Percentiles rank a stretch among this genome's conserved stretches.
phyloP scores from a whole-genome alignment of 2,113 vertebrate species.

The Zapus hudsonius region DNA sequence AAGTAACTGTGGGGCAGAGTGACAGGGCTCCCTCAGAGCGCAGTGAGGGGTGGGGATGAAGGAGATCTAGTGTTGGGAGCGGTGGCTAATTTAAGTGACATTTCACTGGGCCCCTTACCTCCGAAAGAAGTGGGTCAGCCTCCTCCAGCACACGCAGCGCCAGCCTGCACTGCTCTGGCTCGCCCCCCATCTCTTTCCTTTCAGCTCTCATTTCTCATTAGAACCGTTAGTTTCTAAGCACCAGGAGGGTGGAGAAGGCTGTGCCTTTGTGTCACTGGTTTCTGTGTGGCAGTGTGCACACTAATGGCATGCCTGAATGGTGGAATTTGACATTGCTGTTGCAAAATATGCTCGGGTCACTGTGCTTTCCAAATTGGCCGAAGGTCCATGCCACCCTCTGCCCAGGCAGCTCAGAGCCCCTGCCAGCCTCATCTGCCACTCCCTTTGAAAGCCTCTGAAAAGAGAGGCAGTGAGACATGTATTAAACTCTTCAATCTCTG shows the following conservation, averaged over 20 bases:
- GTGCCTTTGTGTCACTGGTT: constrained; percentile 59
- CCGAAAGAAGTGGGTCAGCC: constrained; percentile 64
- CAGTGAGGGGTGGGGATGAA: neutral
- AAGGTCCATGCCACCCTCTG: neutral
- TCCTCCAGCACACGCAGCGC: neutral
- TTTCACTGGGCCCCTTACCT: constrained; percentile 36
- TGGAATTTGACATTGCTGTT: constrained; percentile 54
- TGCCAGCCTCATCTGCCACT: constrained; percentile 14
- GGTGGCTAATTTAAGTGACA: constrained; percentile 48
- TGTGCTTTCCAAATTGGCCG: constrained; percentile 24
- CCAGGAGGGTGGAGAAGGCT: constrained; percentile 57
- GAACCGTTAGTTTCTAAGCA: constrained; percentile 56
- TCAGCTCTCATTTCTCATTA: constrained; percentile 69
- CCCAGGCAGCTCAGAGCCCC: constrained; percentile 2
- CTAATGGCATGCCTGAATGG: constrained; percentile 52
- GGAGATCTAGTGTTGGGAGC: neutral
- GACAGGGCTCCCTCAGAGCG: neutral
- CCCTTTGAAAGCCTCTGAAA: constrained; percentile 27
- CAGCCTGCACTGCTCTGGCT: neutral
- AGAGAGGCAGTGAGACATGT: constrained; percentile 49
- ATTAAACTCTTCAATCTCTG: constrained; percentile 72
- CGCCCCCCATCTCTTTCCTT: constrained; percentile 22
- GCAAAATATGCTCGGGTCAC: constrained; percentile 52
- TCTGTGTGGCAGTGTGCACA: constrained; percentile 41
- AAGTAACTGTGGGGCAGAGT: neutral